Percentiles rank a stretch among this genome's conserved stretches.
Conservation (phyloP, 2,888 invertebrate genomes). For the Aphrophora alni region DNA sequence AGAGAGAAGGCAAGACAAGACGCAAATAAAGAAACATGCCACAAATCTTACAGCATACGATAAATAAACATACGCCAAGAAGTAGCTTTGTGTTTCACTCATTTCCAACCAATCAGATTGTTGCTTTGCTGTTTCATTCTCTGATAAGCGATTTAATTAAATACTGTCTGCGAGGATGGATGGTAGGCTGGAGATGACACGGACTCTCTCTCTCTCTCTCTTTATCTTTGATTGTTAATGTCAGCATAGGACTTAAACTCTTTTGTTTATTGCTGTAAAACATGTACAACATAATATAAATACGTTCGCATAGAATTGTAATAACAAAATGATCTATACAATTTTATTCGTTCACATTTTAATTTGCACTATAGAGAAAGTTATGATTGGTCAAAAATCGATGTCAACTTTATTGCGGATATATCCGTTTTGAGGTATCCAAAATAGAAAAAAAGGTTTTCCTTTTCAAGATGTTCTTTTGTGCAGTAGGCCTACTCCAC, state of each 20-base stretch:
- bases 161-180: background rate
- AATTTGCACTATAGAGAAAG: no score
- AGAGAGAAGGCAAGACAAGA: slow-evolving; percentile 45
- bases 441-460: no score
- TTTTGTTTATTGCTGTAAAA: no score
- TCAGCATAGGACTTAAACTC: background rate
- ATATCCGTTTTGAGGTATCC: no score
- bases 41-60: background rate
- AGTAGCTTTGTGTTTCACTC: background rate
- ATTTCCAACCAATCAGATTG: slow-evolving; percentile 5
- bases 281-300: no score
- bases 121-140: background rate
- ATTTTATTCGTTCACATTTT: no score
- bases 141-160: slow-evolving; percentile 9
- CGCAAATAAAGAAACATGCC: slow-evolving; percentile 2
- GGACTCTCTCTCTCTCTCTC: background rate
- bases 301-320: no score
- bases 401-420: no score
- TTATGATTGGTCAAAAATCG: no score
- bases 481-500: no score
- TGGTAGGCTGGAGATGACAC: slow-evolving; percentile 9
- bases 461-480: no score
- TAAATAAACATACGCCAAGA: background rate
- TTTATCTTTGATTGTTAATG: background rate
- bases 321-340: no score